phyloP scores from a whole-genome alignment of 2,113 vertebrate genomes.

The Numida meleagris region DNA sequence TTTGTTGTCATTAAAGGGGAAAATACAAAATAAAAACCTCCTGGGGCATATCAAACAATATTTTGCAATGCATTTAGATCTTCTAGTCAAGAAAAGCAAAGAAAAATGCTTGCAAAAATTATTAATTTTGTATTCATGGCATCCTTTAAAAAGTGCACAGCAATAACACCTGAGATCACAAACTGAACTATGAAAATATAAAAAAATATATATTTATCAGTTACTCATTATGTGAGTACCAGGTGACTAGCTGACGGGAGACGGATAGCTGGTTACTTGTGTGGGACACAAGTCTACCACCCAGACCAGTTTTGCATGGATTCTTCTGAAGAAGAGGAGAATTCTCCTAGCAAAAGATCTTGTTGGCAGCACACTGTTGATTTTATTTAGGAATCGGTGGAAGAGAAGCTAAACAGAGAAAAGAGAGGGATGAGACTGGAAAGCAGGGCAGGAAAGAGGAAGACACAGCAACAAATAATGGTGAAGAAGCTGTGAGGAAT shows the following conservation, averaged over 20 bases:
- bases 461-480: background rate
- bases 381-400: background rate
- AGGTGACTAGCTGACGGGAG: background rate
- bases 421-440: background rate
- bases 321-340: background rate
- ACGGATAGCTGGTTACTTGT: background rate
- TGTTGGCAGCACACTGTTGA: background rate
- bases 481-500: background rate
- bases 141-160: background rate
- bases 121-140: background rate
- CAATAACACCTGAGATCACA: background rate
- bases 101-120: background rate
- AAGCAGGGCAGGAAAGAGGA: background rate
- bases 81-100: background rate
- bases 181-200: background rate
- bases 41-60: background rate
- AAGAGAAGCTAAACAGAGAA: background rate
- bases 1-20: background rate
- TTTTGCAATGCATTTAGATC: background rate
- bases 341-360: background rate
- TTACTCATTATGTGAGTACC: background rate
- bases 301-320: background rate
- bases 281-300: background rate
- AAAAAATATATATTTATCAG: background rate
- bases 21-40: background rate